Percentiles rank a stretch among this genome's conserved stretches.
Evolutionary conservation across 2,113 vertebrate genomes (phyloP).

Genomic region (Myodes glareolus): DNA sequence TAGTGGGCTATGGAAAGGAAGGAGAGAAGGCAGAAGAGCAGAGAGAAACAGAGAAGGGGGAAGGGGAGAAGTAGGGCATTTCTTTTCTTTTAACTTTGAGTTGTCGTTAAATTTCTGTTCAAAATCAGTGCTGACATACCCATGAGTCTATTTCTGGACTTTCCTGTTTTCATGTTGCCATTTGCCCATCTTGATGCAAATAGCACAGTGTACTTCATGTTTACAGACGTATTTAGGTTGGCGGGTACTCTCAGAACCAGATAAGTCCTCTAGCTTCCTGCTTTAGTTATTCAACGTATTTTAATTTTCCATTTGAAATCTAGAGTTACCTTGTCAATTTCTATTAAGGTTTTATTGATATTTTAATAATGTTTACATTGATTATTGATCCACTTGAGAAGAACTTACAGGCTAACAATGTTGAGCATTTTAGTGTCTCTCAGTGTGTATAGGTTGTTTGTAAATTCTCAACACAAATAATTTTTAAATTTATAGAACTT

Average conservation of each 20-base stretch:
- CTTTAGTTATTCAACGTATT: neutral
- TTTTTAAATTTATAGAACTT: neutral
- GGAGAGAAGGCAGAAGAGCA: no score
- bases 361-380: neutral
- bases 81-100: neutral
- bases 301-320: slow-evolving; percentile 2
- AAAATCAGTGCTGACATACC: neutral
- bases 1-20: no score
- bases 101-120: neutral
- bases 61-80: no score
- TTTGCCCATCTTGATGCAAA: neutral
- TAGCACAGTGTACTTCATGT: neutral
- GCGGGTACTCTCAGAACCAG: neutral
- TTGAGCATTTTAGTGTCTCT: neutral
- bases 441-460: neutral
- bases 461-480: neutral
- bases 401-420: neutral
- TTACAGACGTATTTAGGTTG: neutral
- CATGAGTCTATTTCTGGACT: neutral
- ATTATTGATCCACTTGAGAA: neutral
- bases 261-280: neutral
- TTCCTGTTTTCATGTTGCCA: neutral
- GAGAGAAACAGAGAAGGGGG: no score
- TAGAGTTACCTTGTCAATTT: neutral
- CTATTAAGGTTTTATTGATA: neutral